Evolutionary conservation across 2,888 invertebrate species (phyloP), one percentile per base, ranked within the genome.

Genomic region (Hypena proboscidalis): DNA sequence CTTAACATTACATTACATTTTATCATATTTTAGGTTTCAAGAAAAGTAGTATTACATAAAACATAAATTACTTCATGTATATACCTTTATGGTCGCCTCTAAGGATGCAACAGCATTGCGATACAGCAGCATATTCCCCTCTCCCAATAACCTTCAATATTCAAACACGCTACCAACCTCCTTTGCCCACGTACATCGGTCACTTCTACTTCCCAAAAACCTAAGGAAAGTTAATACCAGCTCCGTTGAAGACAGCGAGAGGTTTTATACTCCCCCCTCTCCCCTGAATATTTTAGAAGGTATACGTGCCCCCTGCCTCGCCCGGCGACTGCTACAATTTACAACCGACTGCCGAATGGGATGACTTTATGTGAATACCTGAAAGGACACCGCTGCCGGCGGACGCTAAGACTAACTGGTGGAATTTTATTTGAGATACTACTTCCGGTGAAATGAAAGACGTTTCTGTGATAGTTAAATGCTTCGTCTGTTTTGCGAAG

Each of bases 261-360:
- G 67, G 66, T 71, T 77, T 77, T 79, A 77, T 70, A 65, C 65
- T 58, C 58, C 58, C 58, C 59, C 58, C 46, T 51, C 48, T 54
- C 42, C 50, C 48, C 39, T 80, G 77, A 79, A 80, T 80, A 80
- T 80, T 80, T 79, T 57, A 80, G 67, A 56, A 50, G 54, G 53
- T 44, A 59, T 67, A 72, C 78, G 72, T 70, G 67, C 44, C 41
- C 48, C 47, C 47, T 52, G 41, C 49, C 27, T 25, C 45, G 64
- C 46, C 59, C 58, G 58, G 62, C 52, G 67, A 66, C 53, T 52
- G 29, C 29, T 60, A 59, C 52, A 66, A 59, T 64, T 64, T 64
- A 67, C 67, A 47, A 54, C 64, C 50, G 32, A 29, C 48, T 37
- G 51, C 53, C 60, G 52, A 52, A 63, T 63, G 52, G 67, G 52